Evolutionary conservation across 2,888 invertebrate species (phyloP), one percentile per base, ranked within the genome.

Genomic region (Dicycla oo): DNA sequence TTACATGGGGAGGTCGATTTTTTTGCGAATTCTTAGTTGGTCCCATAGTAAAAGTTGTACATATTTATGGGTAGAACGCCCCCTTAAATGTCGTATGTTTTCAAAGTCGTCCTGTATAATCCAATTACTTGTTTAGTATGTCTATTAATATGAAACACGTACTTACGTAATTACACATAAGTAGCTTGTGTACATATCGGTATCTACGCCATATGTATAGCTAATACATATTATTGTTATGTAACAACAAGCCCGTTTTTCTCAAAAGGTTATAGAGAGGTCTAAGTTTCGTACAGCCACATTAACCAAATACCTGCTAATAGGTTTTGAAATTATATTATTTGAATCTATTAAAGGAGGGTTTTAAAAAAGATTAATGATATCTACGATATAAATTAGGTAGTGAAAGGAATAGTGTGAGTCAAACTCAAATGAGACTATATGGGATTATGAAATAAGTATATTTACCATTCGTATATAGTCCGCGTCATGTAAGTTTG

Each of bases 81-180:
- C n/a, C n/a, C n/a, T n/a, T n/a, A n/a, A n/a, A n/a, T n/a, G n/a
- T n/a, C n/a, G n/a, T n/a, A n/a, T n/a, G n/a, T n/a, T n/a, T n/a
- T n/a, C n/a, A n/a, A n/a, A n/a, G n/a, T 30, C 38, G 47, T 6
- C 8, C 54, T 20, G 23, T 61, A 30, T 60, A n/a, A 72, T 45
- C 23, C 38, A 78, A 64, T 58, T 47, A 58, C 20, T 63, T 78
- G 51, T 23, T n/a, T 26, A 51, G 8, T 45, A 38, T 13, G 47
- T 23, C n/a, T 49, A 30, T n/a, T n/a, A n/a, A n/a, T 51, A 53
- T 40, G n/a, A 63, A 72, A 51, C 45, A 11, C n/a, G 57, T 62
- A 45, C 30, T 51, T 34, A 77, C 34, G 47, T 69, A 53, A 69
- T 45, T 47, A 58, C 13, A 34, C n/a, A 26, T 40, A 67, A 4